Conservation (phyloP, 2,113 vertebrate species). For the Naja naja region DNA sequence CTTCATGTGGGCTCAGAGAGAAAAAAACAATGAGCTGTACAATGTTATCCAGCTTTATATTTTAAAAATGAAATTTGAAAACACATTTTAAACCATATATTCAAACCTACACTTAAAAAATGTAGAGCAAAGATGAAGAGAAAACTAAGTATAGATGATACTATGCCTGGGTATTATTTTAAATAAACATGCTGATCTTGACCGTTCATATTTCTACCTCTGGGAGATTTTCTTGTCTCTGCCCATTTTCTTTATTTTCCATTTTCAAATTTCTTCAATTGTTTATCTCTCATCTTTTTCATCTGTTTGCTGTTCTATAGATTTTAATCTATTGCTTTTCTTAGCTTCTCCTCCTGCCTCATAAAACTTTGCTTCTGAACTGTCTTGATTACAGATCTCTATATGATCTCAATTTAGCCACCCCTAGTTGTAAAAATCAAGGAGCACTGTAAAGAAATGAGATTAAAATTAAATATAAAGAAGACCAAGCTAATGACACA, state of each 20-base stretch:
- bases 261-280: not conserved
- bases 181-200: not conserved
- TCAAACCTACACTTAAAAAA: not conserved
- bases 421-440: not conserved
- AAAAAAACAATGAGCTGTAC: constrained; percentile 5
- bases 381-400: not conserved
- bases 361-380: not conserved
- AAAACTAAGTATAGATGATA: not conserved
- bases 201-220: not conserved
- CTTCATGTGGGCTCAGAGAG: constrained; percentile 56
- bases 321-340: not conserved
- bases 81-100: constrained; percentile 52
- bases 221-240: not conserved
- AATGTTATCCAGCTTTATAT: constrained; percentile 63
- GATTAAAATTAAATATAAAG: not conserved
- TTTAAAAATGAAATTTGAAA: constrained; percentile 59
- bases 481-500: not conserved
- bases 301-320: not conserved
- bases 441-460: not conserved
- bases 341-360: not conserved
- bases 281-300: not conserved
- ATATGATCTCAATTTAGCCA: not conserved
- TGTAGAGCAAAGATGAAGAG: not conserved
- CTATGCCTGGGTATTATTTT: not conserved
- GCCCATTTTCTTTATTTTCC: not conserved